phyloP scores from a whole-genome alignment of 2,113 vertebrate genomes.

The Amia ocellicauda region DNA sequence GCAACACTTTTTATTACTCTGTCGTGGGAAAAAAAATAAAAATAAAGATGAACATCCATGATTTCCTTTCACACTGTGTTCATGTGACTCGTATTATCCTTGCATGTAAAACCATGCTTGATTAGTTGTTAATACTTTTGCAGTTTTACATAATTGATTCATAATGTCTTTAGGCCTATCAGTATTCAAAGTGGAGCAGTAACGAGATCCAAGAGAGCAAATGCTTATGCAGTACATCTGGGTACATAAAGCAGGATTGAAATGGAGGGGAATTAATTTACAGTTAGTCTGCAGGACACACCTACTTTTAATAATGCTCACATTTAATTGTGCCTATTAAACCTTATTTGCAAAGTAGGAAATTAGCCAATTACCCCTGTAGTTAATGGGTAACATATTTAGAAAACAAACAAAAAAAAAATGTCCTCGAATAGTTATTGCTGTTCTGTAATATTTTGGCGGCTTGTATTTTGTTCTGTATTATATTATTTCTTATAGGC shows the following conservation, averaged over 20 bases:
- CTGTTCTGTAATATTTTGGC: conserved; percentile 67
- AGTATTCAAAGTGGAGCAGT: conserved; percentile 56
- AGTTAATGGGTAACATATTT: conserved; percentile 62
- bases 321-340: conserved; percentile 56
- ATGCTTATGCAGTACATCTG: conserved; percentile 60
- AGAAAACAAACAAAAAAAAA: conserved; percentile 36
- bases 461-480: conserved; percentile 48
- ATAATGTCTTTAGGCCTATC: conserved; percentile 33
- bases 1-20: conserved; percentile 4
- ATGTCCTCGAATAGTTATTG: conserved; percentile 49
- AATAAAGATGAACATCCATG: no score
- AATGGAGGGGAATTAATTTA: conserved; percentile 63
- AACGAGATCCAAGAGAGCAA: conserved; percentile 60
- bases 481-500: conserved; percentile 69
- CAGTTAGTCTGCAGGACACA: conserved; percentile 62
- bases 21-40: no score
- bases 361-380: conserved; percentile 55
- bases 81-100: no score
- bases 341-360: conserved; percentile 60
- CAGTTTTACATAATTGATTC: conserved; percentile 46
- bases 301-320: conserved; percentile 62
- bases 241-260: conserved; percentile 52
- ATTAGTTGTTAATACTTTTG: no score
- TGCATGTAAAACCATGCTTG: no score
- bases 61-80: no score